Evolutionary conservation across 1,140 invertebrate species (phyloP).

Genomic region (Stegodyphus mimosarum): DNA sequence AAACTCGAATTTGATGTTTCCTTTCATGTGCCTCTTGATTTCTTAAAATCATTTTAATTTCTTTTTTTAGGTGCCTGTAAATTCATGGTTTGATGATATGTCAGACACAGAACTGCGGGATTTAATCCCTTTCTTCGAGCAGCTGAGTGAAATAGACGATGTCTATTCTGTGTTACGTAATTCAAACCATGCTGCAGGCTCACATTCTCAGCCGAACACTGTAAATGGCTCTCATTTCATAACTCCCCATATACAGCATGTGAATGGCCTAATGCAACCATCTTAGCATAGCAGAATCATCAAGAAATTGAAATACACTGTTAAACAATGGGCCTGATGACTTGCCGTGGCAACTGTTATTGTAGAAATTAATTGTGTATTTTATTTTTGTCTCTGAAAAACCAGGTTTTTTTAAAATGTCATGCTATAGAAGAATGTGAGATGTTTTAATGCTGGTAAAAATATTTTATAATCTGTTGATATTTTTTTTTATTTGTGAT

Average conservation of each 20-base stretch:
- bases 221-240: conserved; percentile 50
- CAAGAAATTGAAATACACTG: not conserved
- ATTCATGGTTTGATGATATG: conserved; percentile 98
- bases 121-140: conserved; percentile 95
- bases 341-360: conserved; percentile 47
- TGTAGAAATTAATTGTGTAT: not conserved
- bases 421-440: too few species aligned
- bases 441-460: too few species aligned
- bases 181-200: conserved; percentile 57
- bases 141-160: conserved; percentile 92
- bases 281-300: conserved; percentile 44
- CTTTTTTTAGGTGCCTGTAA: conserved; percentile 85
- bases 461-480: too few species aligned
- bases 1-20: not conserved
- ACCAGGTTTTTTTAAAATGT: too few species aligned
- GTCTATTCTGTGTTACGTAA: conserved; percentile 84
- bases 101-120: conserved; percentile 93
- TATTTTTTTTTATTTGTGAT: too few species aligned
- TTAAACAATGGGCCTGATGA: not conserved
- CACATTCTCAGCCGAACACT: conserved; percentile 40
- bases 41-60: not conserved
- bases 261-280: conserved; percentile 49
- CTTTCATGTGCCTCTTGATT: too few species aligned
- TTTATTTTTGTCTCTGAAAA: too few species aligned
- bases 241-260: conserved; percentile 31